phyloP scores from a whole-genome alignment of 1,140 invertebrate genomes.

The Chlorops oryzae region DNA sequence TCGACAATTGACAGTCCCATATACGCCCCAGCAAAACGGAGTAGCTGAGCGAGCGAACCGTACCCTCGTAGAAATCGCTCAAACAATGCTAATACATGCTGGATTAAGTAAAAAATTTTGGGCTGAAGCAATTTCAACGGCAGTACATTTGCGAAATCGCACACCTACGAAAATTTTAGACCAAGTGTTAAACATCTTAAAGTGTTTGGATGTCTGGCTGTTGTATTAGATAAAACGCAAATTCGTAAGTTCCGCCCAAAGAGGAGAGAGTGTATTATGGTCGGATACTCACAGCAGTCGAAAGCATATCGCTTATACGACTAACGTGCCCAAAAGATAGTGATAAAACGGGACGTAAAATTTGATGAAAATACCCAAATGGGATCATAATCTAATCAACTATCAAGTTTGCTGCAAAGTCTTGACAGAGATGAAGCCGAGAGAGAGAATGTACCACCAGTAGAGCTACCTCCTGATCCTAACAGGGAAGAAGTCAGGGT shows the following conservation, averaged over 20 bases:
- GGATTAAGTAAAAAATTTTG: slow-evolving; percentile 28
- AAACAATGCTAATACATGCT: slow-evolving; percentile 42
- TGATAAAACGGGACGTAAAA: neutral
- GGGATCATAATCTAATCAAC: neutral
- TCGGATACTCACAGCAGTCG: slow-evolving; percentile 4
- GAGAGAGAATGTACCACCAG: neutral
- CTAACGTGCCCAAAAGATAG: neutral
- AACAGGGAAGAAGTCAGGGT: neutral
- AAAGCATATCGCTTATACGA: slow-evolving; percentile 9
- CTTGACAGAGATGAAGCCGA: too few species aligned
- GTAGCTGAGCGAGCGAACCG: slow-evolving; percentile 31
- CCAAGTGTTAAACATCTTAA: slow-evolving; percentile 24
- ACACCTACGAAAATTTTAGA: slow-evolving; percentile 26
- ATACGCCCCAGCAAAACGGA: slow-evolving; percentile 42
- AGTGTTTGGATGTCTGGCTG: slow-evolving; percentile 19
- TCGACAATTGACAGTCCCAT: slow-evolving; percentile 25
- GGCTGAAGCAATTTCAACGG: slow-evolving; percentile 37
- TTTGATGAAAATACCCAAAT: too few species aligned
- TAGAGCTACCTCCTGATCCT: neutral
- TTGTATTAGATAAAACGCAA: slow-evolving; percentile 16
- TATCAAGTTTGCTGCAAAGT: too few species aligned
- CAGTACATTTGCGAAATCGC: slow-evolving; percentile 11
- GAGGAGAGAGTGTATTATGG: slow-evolving; percentile 2
- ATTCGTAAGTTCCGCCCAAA: slow-evolving; percentile 2
- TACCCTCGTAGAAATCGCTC: slow-evolving; percentile 31